Evolutionary conservation across 30 jellyfish, hydroid and myxozoan species (phyloP), one percentile per base, ranked within the genome.

Genomic region (Catostylus mosaicus): DNA sequence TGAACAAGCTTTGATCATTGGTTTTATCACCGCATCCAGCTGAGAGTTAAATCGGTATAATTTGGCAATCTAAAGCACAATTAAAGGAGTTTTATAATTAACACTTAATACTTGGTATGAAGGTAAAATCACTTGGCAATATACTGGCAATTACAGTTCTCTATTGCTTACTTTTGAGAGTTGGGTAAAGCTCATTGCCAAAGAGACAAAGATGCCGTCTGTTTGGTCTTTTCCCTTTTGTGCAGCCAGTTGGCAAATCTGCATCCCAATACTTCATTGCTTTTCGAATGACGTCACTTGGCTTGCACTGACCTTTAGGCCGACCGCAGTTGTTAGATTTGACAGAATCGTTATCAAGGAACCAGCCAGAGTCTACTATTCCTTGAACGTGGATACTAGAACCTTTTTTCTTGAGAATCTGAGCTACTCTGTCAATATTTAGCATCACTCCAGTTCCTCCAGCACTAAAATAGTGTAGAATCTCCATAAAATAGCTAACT

Each of bases 401-500:
- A 23, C 88, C 92, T 38, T 61, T 52, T 29, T 43, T 56, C 38
- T 76, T 64, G 20, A 87, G 77, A 29, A 78, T 75, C 20, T 87
- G 80, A 0, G 91, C 93, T n/a, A 93, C 62, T 56, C 98, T 78
- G 82, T 93, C 97, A 23, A 93, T 80, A 78, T 93, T 93, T 22
- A 87, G 89, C 83, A 88, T 54, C 67, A 93, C 98, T 18, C 97
- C 98, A 10, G 95, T 86, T 7, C 98, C 98, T 10, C 98, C 98
- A 62, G 98, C 98, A 63, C 98, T 93, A 38, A 29, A 8, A 50
- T 3, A 18, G 24, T 4, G 4, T 6, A 50, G 5, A 50, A 10
- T 18, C n/a, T n/a, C n/a, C n/a, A n/a, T n/a, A n/a, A n/a, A n/a
- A n/a, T n/a, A n/a, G n/a, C n/a, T n/a, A n/a, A n/a, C n/a, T n/a